These are phyloP conservation scores for Dasypus novemcinctus DNA, from an alignment of 2,113 vertebrate genomes.

Conservation along the genomic window DNA sequence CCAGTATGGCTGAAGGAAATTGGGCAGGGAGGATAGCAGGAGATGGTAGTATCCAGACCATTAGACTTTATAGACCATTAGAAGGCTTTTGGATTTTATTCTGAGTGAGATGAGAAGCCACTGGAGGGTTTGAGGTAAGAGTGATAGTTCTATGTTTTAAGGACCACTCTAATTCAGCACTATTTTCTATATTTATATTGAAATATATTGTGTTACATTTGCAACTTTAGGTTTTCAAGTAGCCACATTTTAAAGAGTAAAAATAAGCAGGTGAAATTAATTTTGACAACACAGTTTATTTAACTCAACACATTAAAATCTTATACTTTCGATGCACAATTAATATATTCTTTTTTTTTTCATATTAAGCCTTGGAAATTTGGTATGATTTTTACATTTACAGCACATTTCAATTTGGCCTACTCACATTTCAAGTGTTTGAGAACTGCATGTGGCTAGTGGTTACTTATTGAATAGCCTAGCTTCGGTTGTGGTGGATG, in stretches of 20 bases:
- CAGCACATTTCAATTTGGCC: not conserved
- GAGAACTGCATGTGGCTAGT: not conserved
- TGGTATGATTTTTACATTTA: not conserved
- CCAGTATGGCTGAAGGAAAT: not conserved
- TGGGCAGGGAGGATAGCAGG: not conserved
- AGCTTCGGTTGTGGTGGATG: not conserved
- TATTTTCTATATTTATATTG: not conserved
- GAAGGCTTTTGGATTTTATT: not conserved
- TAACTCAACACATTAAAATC: not conserved
- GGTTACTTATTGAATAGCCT: not conserved
- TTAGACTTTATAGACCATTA: not conserved
- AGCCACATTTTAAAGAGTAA: not conserved
- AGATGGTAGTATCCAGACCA: not conserved
- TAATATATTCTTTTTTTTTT: not conserved
- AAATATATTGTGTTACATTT: not conserved
- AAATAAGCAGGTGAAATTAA: not conserved
- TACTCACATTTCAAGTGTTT: not conserved
- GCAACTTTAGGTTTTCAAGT: not conserved
- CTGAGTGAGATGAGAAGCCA: not conserved
- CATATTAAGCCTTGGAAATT: not conserved
- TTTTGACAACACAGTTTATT: not conserved
- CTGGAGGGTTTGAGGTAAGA: not conserved
- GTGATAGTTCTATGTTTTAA: not conserved
- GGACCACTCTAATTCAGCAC: not conserved
- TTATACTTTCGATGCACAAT: not conserved